Evolutionary conservation across 2,797 vertebrate genomes (phyloP), one percentile per base, ranked within the genome.

Genomic region (Dendrocincla tyrannina): DNA sequence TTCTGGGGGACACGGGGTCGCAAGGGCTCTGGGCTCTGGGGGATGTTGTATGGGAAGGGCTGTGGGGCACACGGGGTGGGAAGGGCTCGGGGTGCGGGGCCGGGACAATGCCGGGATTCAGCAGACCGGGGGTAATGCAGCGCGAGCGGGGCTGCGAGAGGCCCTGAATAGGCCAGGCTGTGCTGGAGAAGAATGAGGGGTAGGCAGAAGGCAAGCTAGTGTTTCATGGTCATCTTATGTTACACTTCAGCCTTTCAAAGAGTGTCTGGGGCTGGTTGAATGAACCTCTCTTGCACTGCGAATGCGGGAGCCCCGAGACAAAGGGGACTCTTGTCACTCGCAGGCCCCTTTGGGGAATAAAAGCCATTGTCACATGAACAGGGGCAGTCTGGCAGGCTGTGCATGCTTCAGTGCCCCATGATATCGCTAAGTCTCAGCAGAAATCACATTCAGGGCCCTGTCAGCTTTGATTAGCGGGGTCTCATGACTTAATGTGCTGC

Each of bases 271-370:
- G 96, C 97, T 85, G 64, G 75, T 95, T 97, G 97, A 98, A 97
- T 96, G 96, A 91, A 77, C 97, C 97, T 95, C 97, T 97, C 97
- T 97, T 53, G 96, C 93, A 13, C 97, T 72, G 96, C 78, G 44
- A 97, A 96, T 94, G 97, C 96, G 35, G 93, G 92, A 95, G 89
- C 86, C 93, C 10, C 20, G 37, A 96, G 97, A 98, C 98, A 98
- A 98, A 98, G 97, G 97, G 90, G 93, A 97, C 98, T 97, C 97
- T 98, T 98, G 98, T 98, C 98, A 98, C 92, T 80, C 78, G 94
- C 95, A 88, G 96, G 97, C 97, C 98, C 97, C 97, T 96, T 96
- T 96, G 5, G 91, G 96, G 96, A 96, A 97, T 97, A 95, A 96
- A 97, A 96, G 97, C 97, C 97, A 97, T 98, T 98, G 98, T 98